Base-by-base conservation (phyloP, 2,113 vertebrate species). In the Nothoprocta perdicaria region DNA sequence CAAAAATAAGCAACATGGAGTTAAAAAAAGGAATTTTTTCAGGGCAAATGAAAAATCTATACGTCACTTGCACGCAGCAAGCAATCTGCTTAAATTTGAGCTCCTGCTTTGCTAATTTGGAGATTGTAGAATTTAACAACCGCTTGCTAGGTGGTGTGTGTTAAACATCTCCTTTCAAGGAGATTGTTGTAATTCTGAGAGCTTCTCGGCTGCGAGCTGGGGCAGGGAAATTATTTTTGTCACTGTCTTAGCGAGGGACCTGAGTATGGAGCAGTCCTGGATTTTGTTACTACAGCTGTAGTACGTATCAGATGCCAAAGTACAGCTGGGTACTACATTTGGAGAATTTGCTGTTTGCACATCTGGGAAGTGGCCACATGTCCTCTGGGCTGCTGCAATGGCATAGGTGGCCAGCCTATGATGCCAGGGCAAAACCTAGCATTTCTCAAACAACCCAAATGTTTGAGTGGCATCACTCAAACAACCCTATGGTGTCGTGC, bases 101-200 rank as follows among this genome's bases (percentile, higher is more conserved):
- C 78, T 76, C 45, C 53, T 16, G n/a, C 27, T 80, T 24, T n/a
- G 29, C 50, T 94, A 26, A 78, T 86, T 84, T 79, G 13, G 58
- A 24, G 52, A 76, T 45, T 73, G 58, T 72, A 92, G 77, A 75
- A 76, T 81, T 81, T 79, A 88, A 85, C 41, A 58, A 55, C 40
- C 1, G 1, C 40, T 86, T 95, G 74, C 40, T 65, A 61, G 43
- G 40, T 76, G 48, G 10, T 52, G 22, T 0, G 0, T 61, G 31
- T 66, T 91, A 76, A 91, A 89, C 27, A n/a, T 52, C 40, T 61
- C 46, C 46, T 86, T 75, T 68, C 41, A 78, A 57, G 55, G 63
- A 63, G 33, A 17, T 60, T 77, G 17, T 62, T 63, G 22, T 83
- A 83, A 77, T 67, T 72, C 33, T 46, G 74, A 6, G 53, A 45